Evolutionary conservation across 2,113 vertebrate genomes (phyloP).

Genomic region (Mormyrus lacerda): DNA sequence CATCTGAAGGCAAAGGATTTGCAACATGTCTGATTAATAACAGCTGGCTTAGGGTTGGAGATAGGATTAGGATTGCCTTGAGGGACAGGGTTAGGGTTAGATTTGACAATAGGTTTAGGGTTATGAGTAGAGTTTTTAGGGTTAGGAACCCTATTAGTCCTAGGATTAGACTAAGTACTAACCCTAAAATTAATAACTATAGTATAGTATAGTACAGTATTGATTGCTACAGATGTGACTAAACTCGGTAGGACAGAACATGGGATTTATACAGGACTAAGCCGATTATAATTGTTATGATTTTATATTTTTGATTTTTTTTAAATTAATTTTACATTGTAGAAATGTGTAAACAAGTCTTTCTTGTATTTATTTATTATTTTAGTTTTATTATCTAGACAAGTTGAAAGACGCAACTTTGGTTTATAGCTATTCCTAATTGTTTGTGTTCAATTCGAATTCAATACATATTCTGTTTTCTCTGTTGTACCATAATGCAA

Average conservation of each 20-base stretch:
- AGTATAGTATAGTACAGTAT: neutral
- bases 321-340: neutral
- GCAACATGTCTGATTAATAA: neutral
- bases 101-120: neutral
- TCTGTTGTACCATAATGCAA: neutral
- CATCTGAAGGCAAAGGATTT: constrained; percentile 51
- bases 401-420: neutral
- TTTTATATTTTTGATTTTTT: neutral
- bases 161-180: neutral
- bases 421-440: neutral
- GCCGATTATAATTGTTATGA: neutral
- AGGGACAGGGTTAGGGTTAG: neutral
- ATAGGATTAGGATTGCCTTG: neutral
- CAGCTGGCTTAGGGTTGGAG: neutral
- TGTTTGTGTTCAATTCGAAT: neutral
- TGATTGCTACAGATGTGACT: neutral
- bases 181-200: neutral
- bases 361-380: neutral
- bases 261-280: neutral
- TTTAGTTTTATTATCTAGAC: neutral
- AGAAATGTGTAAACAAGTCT: neutral
- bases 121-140: neutral
- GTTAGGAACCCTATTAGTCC: neutral
- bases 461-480: neutral
- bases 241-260: neutral